Evolutionary conservation across 2,797 vertebrate genomes (phyloP).

Genomic region (Corythornis leucogaster): DNA sequence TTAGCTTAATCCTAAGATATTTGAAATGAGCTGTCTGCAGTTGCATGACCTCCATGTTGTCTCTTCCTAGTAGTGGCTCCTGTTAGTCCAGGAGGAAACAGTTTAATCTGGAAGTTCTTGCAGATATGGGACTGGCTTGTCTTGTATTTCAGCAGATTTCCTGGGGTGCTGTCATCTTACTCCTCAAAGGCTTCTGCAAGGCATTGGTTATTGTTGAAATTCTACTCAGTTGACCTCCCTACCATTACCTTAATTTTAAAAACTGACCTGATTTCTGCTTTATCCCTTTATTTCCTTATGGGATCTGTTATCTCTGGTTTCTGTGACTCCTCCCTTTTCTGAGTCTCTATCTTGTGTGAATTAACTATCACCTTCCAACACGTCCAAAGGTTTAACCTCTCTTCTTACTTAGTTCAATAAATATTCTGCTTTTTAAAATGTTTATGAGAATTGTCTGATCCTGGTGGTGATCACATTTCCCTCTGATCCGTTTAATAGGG

Average conservation of each 20-base stretch:
- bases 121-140: background rate
- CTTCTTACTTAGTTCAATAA: background rate
- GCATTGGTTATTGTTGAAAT: background rate
- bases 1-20: background rate
- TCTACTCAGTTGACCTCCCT: background rate
- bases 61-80: background rate
- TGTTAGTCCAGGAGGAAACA: background rate
- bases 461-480: background rate
- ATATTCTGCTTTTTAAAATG: background rate
- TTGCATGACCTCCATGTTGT: background rate
- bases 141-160: background rate
- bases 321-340: background rate
- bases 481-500: background rate
- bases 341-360: background rate
- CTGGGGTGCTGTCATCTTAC: background rate
- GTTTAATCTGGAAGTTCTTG: background rate
- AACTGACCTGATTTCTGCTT: background rate
- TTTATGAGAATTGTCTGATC: background rate
- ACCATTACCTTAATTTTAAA: background rate
- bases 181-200: background rate
- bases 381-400: background rate
- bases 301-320: background rate
- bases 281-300: background rate
- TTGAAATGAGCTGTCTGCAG: background rate
- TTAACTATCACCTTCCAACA: background rate